Base-by-base conservation (phyloP, 53 echinoderm and acorn worm species). In the Temnopleurus reevesii region DNA sequence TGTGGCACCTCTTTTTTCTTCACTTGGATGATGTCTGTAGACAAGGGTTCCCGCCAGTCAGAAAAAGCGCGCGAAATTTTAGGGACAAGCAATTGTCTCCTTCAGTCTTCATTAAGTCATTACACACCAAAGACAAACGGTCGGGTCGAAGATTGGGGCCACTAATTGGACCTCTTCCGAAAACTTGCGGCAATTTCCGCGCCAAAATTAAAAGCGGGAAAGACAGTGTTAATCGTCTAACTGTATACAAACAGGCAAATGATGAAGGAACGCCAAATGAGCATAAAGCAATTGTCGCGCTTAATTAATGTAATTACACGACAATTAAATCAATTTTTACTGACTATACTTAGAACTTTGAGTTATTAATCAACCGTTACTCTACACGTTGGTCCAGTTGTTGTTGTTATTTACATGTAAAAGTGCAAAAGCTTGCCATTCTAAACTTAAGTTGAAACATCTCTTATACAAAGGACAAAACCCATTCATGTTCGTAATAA, bases 161-260 rank as follows among this genome's bases (percentile, higher is more conserved):
- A 18, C 83, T 83, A 83, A 83, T 83, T 18, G 12, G 23, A 5
- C 83, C 55, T 19, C 83, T 83, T 56, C 83, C 83, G 34, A 55
- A 55, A 80, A 83, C 83, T 53, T 49, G 55, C 54, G 80, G 27
- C 83, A 51, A 55, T 35, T 83, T 83, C 83, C 83, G 83, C 83
- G 56, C 83, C 83, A 83, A 83, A 83, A 83, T 17, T n/a, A 30
- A 55, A 55, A 36, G 46, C 46, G 79, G 33, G 41, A 49, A 41
- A 71, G 71, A 71, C 71, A 71, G n/a, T 71, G 71, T 71, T 71
- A 21, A 71, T 71, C n/a, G n/a, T n/a, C n/a, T n/a, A n/a, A 43
- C n/a, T 41, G 41, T 71, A 71, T n/a, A 71, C 28, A 71, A 15
- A 21, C 7, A 71, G 71, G 21, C 38, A 21, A 23, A 27, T 23